These are phyloP conservation scores for Tethea ocularis DNA, from an alignment of 2,888 invertebrate genomes.

Conservation along the genomic window DNA sequence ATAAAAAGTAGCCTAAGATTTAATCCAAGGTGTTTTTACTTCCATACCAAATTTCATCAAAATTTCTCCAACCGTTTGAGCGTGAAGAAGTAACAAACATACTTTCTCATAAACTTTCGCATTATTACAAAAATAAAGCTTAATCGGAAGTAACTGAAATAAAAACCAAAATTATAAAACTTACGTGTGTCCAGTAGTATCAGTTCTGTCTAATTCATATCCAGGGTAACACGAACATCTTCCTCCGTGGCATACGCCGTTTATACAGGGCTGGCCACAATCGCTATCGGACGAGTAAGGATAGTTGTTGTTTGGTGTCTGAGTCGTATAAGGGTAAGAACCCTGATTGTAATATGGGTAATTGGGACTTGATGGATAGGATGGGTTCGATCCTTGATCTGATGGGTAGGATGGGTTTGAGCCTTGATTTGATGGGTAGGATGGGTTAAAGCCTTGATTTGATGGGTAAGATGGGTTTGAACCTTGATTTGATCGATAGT, in stretches of 20 bases:
- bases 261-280: constrained; percentile 82
- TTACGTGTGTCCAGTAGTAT: not conserved
- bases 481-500: constrained; percentile 14
- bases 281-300: not conserved
- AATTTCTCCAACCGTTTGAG: no score
- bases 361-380: constrained; percentile 24
- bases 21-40: no score
- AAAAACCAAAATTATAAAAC: not conserved
- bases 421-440: not conserved
- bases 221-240: constrained; percentile 7
- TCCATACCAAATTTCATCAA: no score
- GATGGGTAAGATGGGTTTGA: constrained; percentile 15
- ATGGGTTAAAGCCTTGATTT: constrained; percentile 10
- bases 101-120: no score
- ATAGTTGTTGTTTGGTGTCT: not conserved
- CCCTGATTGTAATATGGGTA: constrained; percentile 18
- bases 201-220: constrained; percentile 25
- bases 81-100: no score
- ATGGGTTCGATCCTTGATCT: constrained; percentile 18
- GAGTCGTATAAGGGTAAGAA: constrained; percentile 4
- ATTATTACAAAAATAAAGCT: no score
- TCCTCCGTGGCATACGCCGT: constrained; percentile 1
- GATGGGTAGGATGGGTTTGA: constrained; percentile 15
- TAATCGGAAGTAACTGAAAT: no score
- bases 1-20: no score